phyloP scores from a whole-genome alignment of 1,140 invertebrate genomes.

The Cydia strobilella region DNA sequence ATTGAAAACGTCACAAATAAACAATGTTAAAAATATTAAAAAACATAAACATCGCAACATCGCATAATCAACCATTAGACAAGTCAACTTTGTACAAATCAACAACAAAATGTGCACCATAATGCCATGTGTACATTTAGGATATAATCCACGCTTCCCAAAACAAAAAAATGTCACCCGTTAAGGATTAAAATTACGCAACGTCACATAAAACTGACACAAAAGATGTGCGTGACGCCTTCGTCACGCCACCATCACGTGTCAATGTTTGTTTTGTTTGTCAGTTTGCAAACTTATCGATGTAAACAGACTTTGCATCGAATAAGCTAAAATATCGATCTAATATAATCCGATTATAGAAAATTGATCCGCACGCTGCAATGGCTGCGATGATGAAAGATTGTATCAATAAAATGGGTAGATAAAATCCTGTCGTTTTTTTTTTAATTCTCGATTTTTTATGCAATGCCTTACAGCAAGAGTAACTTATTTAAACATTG shows the following conservation, averaged over 20 bases:
- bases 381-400: neutral
- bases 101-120: slow-evolving; percentile 3
- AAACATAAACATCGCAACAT: no score
- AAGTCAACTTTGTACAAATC: no score
- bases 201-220: neutral
- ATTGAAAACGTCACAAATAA: no score
- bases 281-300: slow-evolving; percentile 19
- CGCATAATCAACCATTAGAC: no score
- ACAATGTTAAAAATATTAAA: no score
- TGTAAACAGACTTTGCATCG: neutral
- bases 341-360: slow-evolving; percentile 6
- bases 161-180: neutral
- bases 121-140: neutral
- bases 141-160: no score
- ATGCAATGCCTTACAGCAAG: no score
- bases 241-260: slow-evolving; percentile 1
- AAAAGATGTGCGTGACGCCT: neutral
- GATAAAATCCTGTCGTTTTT: no score
- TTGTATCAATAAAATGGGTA: no score
- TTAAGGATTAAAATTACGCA: slow-evolving; percentile 11
- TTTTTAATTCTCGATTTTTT: no score
- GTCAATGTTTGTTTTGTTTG: neutral
- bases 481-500: no score
- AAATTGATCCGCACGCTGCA: slow-evolving; percentile 8
- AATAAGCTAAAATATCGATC: neutral